phyloP scores from a whole-genome alignment of 1,140 invertebrate genomes.

The Diploscapter pachys region DNA sequence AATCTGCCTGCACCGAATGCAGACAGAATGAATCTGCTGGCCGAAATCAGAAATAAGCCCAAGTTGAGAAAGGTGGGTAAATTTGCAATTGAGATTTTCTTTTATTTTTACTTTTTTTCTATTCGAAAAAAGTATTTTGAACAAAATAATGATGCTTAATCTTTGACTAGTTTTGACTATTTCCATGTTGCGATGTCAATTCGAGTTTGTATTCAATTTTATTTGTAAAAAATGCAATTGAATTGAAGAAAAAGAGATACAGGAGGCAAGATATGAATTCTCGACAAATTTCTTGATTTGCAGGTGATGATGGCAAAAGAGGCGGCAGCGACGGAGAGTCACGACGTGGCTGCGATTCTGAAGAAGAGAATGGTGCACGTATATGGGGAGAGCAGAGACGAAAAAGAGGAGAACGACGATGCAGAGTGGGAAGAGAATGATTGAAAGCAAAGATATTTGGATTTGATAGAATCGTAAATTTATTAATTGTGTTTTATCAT shows the following conservation, averaged over 20 bases:
- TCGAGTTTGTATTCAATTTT: too few species aligned
- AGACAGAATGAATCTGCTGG: conserved; percentile 36
- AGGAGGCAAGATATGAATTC: too few species aligned
- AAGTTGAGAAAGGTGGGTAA: conserved; percentile 48
- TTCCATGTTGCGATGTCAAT: too few species aligned
- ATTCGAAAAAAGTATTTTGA: too few species aligned
- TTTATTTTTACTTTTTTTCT: conserved; percentile 11
- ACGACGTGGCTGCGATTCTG: conserved; percentile 54
- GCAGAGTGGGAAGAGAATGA: conserved; percentile 42
- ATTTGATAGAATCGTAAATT: background rate
- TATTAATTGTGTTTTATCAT: conserved; percentile 8
- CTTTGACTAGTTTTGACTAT: too few species aligned
- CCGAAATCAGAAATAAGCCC: conserved; percentile 47
- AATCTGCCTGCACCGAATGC: background rate
- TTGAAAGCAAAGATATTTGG: background rate
- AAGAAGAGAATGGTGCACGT: conserved; percentile 52
- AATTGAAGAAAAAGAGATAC: too few species aligned
- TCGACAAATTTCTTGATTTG: too few species aligned
- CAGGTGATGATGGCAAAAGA: conserved; percentile 45
- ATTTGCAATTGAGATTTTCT: too few species aligned
- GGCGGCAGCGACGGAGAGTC: conserved; percentile 36
- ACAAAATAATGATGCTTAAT: too few species aligned
- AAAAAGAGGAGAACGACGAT: conserved; percentile 36
- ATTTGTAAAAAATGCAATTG: too few species aligned
- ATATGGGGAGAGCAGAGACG: conserved; percentile 35